Evolutionary conservation across 2,113 vertebrate genomes (phyloP).

Genomic region (Herpetotheres cachinnans): DNA sequence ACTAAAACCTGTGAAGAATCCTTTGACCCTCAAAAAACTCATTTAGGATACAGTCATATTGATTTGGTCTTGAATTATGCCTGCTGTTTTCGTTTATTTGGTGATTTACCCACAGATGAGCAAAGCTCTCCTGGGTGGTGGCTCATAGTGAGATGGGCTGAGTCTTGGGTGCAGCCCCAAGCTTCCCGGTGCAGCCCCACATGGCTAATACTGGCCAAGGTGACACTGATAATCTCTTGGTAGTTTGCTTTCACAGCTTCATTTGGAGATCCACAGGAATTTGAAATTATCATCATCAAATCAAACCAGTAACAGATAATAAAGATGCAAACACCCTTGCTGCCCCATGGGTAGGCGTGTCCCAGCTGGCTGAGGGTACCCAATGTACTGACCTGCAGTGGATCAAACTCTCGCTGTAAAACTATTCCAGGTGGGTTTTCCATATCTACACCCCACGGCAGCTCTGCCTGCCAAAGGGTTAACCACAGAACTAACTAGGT

Average conservation of each 20-base stretch:
- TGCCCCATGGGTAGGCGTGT: neutral
- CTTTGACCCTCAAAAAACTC: neutral
- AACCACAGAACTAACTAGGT: neutral
- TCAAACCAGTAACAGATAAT: neutral
- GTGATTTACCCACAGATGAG: neutral
- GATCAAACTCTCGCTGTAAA: neutral
- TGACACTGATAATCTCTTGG: neutral
- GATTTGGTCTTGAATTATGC: neutral
- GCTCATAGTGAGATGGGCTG: neutral
- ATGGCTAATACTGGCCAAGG: neutral
- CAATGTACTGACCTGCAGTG: neutral
- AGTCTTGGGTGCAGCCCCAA: neutral
- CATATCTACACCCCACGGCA: neutral
- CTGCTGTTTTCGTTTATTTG: neutral
- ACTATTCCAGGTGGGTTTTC: neutral
- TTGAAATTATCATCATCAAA: neutral
- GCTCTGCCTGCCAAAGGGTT: neutral
- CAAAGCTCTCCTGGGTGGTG: neutral
- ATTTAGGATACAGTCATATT: neutral
- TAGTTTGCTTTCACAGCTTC: neutral
- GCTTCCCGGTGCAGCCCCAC: neutral
- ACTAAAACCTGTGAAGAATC: neutral
- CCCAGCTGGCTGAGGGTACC: neutral
- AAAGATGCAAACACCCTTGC: neutral
- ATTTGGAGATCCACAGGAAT: neutral